These are phyloP conservation scores for Smutsia gigantea DNA, from an alignment of 2,797 vertebrate genomes.

Conservation along the genomic window DNA sequence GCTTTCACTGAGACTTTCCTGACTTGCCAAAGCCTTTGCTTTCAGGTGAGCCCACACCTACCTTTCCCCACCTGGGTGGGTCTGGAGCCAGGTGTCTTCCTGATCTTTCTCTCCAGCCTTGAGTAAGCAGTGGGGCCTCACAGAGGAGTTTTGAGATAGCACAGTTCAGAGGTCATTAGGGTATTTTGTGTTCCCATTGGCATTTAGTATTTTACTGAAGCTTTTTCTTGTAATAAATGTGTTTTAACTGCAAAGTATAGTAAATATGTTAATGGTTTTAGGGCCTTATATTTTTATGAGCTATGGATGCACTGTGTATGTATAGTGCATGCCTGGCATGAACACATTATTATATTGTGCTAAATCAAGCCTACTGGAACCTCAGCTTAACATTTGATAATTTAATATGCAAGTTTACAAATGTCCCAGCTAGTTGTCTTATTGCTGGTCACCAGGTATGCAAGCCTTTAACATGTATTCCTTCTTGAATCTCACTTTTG, in stretches of 20 bases:
- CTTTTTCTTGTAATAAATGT: not conserved
- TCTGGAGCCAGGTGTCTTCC: not conserved
- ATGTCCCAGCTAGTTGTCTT: not conserved
- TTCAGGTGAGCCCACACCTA: not conserved
- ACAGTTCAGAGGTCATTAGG: not conserved
- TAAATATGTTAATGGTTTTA: slow-evolving; percentile 31
- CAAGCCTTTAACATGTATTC: not conserved
- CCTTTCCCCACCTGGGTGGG: not conserved
- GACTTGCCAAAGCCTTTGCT: not conserved
- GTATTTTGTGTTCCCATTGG: not conserved
- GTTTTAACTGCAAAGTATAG: not conserved
- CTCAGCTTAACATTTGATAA: not conserved
- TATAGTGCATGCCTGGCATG: not conserved
- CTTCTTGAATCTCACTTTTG: slow-evolving; percentile 30
- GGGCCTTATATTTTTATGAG: slow-evolving; percentile 39
- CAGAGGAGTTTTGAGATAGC: not conserved
- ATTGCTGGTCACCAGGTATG: not conserved
- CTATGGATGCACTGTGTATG: not conserved
- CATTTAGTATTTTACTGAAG: not conserved
- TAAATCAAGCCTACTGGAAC: slow-evolving; percentile 5
- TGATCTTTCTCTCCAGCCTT: not conserved
- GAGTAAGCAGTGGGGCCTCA: not conserved
- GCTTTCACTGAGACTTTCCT: not conserved
- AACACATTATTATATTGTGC: not conserved
- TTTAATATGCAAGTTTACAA: not conserved